Base-by-base conservation (phyloP, 2,797 vertebrate genomes). In the Cyprinella venusta region DNA sequence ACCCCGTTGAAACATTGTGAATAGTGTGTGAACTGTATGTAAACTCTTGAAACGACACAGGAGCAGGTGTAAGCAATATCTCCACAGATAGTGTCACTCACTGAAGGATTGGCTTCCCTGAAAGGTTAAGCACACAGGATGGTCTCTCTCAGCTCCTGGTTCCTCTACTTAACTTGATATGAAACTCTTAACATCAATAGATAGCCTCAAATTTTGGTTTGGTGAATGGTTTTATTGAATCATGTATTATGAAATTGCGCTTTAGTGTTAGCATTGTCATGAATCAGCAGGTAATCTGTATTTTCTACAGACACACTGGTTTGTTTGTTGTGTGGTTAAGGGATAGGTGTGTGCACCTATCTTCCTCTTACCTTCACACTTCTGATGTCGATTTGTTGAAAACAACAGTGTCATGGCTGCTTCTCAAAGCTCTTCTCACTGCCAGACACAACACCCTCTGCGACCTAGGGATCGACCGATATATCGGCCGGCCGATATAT, bases 331-430 rank as follows among this genome's bases (percentile, higher is more conserved):
- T 65, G 9, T 50, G 42, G 61, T 45, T 36, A 74, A 74, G 48
- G 48, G n/a, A 48, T n/a, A n/a, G n/a, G n/a, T n/a, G 40, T 48
- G 18, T 30, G 18, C 45, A 77, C 2, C 36, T 36, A 50, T 72
- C 13, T 61, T 38, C 19, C 54, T 18, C 21, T 71, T 61, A 30
- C n/a, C 19, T 56, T 76, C 5, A 54, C 56, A 77, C 63, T 63
- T 81, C 74, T 82, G 84, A 86, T 45, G 80, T 80, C 78, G 54
- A 79, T 79, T 78, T 82, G 75, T 13, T 80, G 79, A 76, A 67
- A 87, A 84, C 74, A 83, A 86, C 83, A 84, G 85, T 77, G 76
- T 70, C 59, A 52, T 74, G 12, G 78, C 64, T 70, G 48, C 24
- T 77, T 79, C n/a, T 81, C 76, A 76, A 74, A 86, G 69, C 24